These are phyloP conservation scores for Yponomeuta sedellus DNA, from an alignment of 2,888 invertebrate genomes.

Conservation along the genomic window DNA sequence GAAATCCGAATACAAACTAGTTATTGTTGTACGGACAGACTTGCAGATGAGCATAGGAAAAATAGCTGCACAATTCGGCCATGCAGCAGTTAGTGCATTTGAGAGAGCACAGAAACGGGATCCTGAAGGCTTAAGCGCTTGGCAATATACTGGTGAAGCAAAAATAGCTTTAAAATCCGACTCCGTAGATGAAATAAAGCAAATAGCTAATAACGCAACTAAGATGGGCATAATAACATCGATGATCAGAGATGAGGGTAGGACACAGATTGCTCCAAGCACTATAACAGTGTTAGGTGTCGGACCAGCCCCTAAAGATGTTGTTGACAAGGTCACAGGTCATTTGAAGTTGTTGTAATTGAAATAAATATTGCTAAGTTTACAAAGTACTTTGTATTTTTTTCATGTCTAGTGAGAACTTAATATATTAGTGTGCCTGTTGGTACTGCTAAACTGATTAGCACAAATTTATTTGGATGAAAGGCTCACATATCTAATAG, in stretches of 20 bases:
- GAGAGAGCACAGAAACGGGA: slow-evolving; percentile 80
- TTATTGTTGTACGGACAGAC: slow-evolving; percentile 91
- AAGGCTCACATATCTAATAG: too few species aligned
- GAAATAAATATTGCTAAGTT: slow-evolving; percentile 28
- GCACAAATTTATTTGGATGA: too few species aligned
- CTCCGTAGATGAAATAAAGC: slow-evolving; percentile 82
- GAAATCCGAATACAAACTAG: slow-evolving; percentile 83
- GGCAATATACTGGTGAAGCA: slow-evolving; percentile 85
- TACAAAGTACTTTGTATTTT: neutral
- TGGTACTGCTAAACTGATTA: too few species aligned
- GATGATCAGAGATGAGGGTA: slow-evolving; percentile 91
- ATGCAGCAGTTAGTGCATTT: slow-evolving; percentile 93
- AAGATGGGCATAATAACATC: slow-evolving; percentile 82
- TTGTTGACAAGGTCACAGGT: slow-evolving; percentile 89
- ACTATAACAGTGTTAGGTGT: slow-evolving; percentile 93
- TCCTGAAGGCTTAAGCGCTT: slow-evolving; percentile 73
- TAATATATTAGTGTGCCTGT: too few species aligned
- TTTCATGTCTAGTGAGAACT: neutral
- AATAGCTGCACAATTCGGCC: slow-evolving; percentile 95
- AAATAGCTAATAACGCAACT: slow-evolving; percentile 82
- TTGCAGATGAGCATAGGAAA: slow-evolving; percentile 97
- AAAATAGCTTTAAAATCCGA: slow-evolving; percentile 92
- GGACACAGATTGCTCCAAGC: slow-evolving; percentile 93
- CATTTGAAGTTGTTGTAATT: slow-evolving; percentile 87
- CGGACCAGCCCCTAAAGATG: slow-evolving; percentile 89